A percentile compares a stretch with the other conserved stretches of the same genome.
phyloP scores from a whole-genome alignment of 2,888 invertebrate species.

The Agrotis exclamationis region DNA sequence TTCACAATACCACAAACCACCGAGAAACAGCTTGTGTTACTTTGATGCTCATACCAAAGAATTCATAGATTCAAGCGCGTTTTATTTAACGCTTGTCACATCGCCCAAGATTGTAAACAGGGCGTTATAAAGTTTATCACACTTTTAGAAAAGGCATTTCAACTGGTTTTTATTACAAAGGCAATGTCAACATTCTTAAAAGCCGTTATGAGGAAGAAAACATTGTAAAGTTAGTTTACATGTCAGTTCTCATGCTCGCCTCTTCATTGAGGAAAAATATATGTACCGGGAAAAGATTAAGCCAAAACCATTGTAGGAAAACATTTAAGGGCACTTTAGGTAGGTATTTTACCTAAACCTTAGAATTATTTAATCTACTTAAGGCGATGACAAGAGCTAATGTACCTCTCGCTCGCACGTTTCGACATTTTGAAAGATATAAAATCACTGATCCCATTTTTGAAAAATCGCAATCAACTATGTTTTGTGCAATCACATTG shows the following conservation, averaged over 20 bases:
- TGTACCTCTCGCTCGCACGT: too few species aligned
- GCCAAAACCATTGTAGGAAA: neutral
- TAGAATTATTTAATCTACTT: too few species aligned
- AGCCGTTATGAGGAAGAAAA: conserved; percentile 16
- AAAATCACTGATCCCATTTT: too few species aligned
- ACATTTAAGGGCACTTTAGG: neutral
- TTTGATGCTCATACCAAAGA: neutral
- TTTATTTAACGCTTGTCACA: neutral
- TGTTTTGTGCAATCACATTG: too few species aligned
- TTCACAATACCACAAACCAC: too few species aligned
- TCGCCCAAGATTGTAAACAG: neutral
- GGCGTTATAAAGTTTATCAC: neutral
- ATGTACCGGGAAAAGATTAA: neutral
- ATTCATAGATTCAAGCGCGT: neutral
- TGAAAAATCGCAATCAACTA: too few species aligned
- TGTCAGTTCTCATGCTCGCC: neutral
- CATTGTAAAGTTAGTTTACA: conserved; percentile 1
- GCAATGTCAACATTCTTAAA: conserved; percentile 7
- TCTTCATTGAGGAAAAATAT: neutral
- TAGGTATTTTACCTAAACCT: too few species aligned
- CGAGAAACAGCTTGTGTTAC: too few species aligned
- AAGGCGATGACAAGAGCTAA: too few species aligned
- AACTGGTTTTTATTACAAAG: neutral
- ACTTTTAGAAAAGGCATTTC: neutral
- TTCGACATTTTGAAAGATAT: too few species aligned